Conservation (phyloP, 64 coral and sea anemone genomes). For the Actinia equina region DNA sequence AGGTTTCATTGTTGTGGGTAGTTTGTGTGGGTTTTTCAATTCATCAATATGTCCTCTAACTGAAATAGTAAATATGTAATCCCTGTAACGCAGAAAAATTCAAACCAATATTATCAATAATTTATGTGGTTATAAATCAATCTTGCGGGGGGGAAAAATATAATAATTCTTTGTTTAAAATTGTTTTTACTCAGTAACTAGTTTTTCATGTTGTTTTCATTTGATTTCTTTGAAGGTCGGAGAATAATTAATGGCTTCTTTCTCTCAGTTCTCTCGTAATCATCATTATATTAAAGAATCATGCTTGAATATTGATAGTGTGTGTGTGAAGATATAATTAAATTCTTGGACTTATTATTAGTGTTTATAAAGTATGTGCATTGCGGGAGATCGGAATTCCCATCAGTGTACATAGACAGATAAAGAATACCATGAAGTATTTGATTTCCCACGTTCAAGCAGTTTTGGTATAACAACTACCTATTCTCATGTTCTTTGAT, state of each 20-base stretch:
- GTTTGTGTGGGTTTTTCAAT: neutral
- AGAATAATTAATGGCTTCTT: neutral
- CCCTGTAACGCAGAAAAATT: neutral
- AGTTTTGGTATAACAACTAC: neutral
- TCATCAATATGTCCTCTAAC: neutral
- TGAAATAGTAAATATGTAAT: neutral
- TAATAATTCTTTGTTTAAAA: neutral
- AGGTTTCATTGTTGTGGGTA: neutral
- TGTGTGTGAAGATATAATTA: neutral
- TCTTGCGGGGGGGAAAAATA: neutral
- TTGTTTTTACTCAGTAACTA: neutral
- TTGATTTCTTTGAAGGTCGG: neutral
- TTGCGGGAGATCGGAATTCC: neutral
- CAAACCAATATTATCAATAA: neutral
- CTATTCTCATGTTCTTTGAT: neutral
- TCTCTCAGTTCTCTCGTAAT: neutral
- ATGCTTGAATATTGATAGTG: neutral
- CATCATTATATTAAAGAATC: neutral
- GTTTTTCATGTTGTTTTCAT: neutral
- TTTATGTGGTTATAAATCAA: neutral
- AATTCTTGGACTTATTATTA: neutral
- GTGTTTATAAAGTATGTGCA: neutral
- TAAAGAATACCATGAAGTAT: neutral
- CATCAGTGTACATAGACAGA: neutral
- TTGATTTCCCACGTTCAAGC: neutral